These are phyloP conservation scores for Masticophis lateralis DNA, from an alignment of 2,797 vertebrate genomes.

Conservation along the genomic window DNA sequence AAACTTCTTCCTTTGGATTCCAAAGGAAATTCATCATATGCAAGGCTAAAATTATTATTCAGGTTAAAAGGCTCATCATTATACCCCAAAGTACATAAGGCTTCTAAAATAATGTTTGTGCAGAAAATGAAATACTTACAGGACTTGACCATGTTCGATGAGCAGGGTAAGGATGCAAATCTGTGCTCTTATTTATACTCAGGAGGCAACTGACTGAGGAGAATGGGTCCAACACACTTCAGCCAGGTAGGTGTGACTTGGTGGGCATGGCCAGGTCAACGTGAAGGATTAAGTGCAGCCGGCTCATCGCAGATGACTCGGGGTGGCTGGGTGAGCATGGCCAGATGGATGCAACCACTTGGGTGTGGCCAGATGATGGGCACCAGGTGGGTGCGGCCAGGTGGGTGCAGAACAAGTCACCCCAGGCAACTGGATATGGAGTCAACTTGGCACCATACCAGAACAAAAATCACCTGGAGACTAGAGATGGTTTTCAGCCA, in stretches of 20 bases:
- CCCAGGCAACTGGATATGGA: neutral
- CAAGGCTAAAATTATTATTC: neutral
- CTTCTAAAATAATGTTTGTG: neutral
- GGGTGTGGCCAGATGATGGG: too few relatives aligned
- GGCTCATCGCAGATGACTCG: too few relatives aligned
- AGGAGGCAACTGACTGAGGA: neutral
- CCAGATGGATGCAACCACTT: too few relatives aligned
- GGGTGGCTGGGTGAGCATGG: too few relatives aligned
- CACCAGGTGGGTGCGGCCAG: too few relatives aligned
- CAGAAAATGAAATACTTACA: slow-evolving; percentile 2
- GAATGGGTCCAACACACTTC: neutral
- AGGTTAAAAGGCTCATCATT: neutral
- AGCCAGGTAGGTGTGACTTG: neutral
- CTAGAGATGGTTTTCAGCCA: too few relatives aligned
- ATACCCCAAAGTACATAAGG: neutral
- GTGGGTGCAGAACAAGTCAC: neutral
- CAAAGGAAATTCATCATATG: neutral
- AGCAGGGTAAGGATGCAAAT: neutral
- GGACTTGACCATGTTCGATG: neutral
- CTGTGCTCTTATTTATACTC: slow-evolving; percentile 9
- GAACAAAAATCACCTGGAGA: neutral
- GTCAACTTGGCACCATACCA: neutral
- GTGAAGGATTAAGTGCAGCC: too few relatives aligned
- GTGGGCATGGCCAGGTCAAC: neutral
- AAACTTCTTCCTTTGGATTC: neutral